These are phyloP conservation scores for Corythaeola cristata DNA, from an alignment of 2,113 vertebrate species.

Conservation along the genomic window DNA sequence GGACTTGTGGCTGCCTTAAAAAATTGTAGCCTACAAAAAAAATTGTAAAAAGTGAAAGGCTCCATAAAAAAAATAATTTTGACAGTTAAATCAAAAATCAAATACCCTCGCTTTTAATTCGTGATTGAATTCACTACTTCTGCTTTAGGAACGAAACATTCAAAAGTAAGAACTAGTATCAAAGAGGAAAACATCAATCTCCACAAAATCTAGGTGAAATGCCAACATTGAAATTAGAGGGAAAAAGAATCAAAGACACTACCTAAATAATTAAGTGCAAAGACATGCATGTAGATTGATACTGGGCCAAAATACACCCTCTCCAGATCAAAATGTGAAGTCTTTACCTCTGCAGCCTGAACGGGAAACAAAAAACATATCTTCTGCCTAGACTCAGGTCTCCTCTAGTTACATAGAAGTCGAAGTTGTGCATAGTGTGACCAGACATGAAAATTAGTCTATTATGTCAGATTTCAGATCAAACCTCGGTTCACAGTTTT, in stretches of 20 bases:
- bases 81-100: not conserved
- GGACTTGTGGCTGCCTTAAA: not conserved
- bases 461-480: not conserved
- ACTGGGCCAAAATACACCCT: not conserved
- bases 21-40: not conserved
- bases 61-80: not conserved
- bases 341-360: not conserved
- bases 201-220: not conserved
- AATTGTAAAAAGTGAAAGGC: not conserved
- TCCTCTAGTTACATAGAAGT: not conserved
- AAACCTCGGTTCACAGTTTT: not conserved
- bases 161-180: not conserved
- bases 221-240: not conserved
- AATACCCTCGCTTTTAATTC: not conserved
- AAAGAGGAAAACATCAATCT: not conserved
- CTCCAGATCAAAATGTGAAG: not conserved
- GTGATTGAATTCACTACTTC: not conserved
- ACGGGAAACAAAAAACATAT: not conserved
- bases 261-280: not conserved
- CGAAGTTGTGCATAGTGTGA: not conserved
- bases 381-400: not conserved
- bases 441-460: not conserved
- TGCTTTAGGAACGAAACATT: not conserved
- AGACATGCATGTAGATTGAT: not conserved
- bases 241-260: not conserved